These are phyloP conservation scores for Caenorhabditis virilis DNA, from an alignment of 2,888 invertebrate genomes.

Conservation along the genomic window DNA sequence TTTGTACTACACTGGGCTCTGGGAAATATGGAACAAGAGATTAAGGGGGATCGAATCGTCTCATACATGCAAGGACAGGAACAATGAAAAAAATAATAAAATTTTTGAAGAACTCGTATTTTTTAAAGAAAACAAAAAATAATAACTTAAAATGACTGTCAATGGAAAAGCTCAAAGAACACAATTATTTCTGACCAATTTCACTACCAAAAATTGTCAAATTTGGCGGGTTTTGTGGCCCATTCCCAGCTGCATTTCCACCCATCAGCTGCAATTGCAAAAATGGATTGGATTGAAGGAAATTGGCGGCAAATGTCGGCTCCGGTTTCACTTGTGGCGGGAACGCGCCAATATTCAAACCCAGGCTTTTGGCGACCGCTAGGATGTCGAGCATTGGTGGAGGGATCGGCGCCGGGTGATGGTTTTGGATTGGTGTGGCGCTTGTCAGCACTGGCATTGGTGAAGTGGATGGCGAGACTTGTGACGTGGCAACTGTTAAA, in stretches of 20 bases:
- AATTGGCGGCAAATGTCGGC: neutral
- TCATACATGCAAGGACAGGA: neutral
- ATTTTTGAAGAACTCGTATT: too few relatives aligned
- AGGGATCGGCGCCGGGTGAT: too few relatives aligned
- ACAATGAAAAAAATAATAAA: too few relatives aligned
- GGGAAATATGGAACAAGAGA: neutral
- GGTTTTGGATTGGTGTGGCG: neutral
- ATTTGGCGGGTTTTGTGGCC: neutral
- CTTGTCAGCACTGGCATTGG: too few relatives aligned
- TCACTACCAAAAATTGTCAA: neutral
- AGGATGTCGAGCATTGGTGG: slow-evolving; percentile 12
- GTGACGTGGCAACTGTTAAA: neutral
- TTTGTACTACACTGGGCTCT: neutral
- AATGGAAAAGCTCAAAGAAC: neutral
- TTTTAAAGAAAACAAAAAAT: too few relatives aligned
- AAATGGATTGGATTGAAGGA: slow-evolving; percentile 3
- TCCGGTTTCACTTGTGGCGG: neutral
- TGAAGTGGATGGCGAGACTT: too few relatives aligned
- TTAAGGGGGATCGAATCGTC: neutral
- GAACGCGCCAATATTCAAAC: slow-evolving; percentile 16
- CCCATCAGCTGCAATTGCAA: neutral
- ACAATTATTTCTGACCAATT: neutral
- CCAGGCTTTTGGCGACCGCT: slow-evolving; percentile 25
- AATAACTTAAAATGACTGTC: too few relatives aligned
- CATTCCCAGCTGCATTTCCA: neutral